Evolutionary conservation across 2,797 vertebrate species (phyloP), one percentile per base, ranked within the genome.

Genomic region (Sebastes iracundus): DNA sequence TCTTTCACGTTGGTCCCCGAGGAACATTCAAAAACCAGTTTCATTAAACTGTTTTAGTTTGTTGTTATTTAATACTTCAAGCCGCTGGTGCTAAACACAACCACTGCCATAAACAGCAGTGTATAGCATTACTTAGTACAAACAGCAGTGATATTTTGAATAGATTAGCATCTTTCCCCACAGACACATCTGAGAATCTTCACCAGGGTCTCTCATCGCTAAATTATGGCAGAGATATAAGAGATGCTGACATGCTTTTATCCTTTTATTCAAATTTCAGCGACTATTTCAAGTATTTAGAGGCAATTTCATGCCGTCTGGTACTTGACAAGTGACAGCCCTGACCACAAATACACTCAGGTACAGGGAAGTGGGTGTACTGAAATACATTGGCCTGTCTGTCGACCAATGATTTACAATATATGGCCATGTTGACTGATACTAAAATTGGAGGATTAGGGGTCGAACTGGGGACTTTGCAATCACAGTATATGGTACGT

Each of bases 181-280:
- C 30, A 62, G 79, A 76, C 35, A 25, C 64, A 32, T 66, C 27
- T 63, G 53, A 83, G 27, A 27, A 35, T 72, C 70, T 59, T 66
- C 32, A 38, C 64, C 58, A 16, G 52, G 42, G 52, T 23, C 46
- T 64, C 65, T 56, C 22, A 30, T 9, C 7, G 33, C 11, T 64
- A 58, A 79, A 82, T 80, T 49, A 59, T 72, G 68, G n/a, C 75
- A 42, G 66, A 55, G 12, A 65, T 65, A 30, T 23, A 30, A 52
- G 61, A 60, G 56, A 69, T 18, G 20, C 20, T 46, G 49, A 58
- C 61, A 61, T 68, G 75, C 59, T 84, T 80, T 85, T 79, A 69
- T 81, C 66, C 46, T 61, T 72, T 88, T 78, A 86, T 82, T 75
- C 30, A 63, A 69, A 72, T 80, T 62, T 63, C 23, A 63, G 14